These are phyloP conservation scores for Elephantulus edwardii DNA, from an alignment of 2,113 vertebrate species.

Conservation along the genomic window DNA sequence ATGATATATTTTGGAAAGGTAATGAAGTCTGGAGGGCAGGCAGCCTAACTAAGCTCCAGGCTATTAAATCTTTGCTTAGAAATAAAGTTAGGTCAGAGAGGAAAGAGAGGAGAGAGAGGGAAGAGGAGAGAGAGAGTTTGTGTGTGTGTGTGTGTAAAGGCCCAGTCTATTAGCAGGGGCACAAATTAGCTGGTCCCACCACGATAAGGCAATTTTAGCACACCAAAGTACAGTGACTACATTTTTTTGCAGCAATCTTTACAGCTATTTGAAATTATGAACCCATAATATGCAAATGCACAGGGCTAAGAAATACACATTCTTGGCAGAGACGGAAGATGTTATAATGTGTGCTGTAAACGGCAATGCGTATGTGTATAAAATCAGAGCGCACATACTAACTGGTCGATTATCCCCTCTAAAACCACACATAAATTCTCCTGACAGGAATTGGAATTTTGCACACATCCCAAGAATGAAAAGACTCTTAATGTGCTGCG, in stretches of 20 bases:
- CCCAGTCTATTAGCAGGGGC: conserved; percentile 53
- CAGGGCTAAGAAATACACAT: conserved; percentile 71
- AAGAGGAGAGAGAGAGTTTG: background rate
- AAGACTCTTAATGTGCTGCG: conserved; percentile 72
- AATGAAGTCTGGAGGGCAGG: conserved; percentile 59
- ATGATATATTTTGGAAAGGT: conserved; percentile 62
- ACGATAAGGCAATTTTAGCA: conserved; percentile 72
- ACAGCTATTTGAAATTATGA: conserved; percentile 78
- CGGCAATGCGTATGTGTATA: conserved; percentile 64
- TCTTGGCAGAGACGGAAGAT: conserved; percentile 75
- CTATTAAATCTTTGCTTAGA: conserved; percentile 62
- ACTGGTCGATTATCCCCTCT: conserved; percentile 80
- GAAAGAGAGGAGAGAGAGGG: background rate
- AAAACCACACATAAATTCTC: conserved; percentile 79
- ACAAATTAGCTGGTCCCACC: conserved; percentile 69
- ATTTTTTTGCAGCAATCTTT: conserved; percentile 75
- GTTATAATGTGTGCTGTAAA: conserved; percentile 79
- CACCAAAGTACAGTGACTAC: conserved; percentile 67
- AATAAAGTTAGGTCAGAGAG: conserved; percentile 48
- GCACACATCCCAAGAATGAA: conserved; percentile 72
- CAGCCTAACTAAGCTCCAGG: conserved; percentile 46
- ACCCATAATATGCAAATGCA: conserved; percentile 80
- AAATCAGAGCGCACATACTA: conserved; percentile 75
- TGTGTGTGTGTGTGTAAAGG: conserved; percentile 36
- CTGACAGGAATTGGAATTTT: conserved; percentile 74